A percentile compares a stretch with the other conserved stretches of the same genome.
phyloP scores from a whole-genome alignment of 1,140 invertebrate species.

The Gyrodactylus salaris region DNA sequence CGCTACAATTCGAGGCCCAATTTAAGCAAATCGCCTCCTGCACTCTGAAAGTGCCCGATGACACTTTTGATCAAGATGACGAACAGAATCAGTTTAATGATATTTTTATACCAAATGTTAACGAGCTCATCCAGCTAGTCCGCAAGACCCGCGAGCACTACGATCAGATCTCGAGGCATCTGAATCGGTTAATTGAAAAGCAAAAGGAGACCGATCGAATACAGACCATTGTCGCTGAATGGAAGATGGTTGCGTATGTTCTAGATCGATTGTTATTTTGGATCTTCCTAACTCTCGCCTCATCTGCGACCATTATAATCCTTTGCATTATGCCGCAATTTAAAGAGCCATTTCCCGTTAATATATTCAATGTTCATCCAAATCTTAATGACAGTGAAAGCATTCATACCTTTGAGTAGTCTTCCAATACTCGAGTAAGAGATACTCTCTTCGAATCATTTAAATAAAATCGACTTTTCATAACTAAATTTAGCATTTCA shows the following conservation, averaged over 20 bases:
- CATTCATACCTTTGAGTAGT: too few species aligned
- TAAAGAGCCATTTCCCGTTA: slow-evolving; percentile 1
- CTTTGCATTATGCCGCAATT: slow-evolving; percentile 5
- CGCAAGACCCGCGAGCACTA: background rate
- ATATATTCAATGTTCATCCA: background rate
- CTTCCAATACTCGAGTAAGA: too few species aligned
- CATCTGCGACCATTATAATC: slow-evolving; percentile 5
- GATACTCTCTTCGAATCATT: too few species aligned
- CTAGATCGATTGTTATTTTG: slow-evolving; percentile 25
- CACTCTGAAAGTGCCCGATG: background rate
- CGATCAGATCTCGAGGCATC: background rate
- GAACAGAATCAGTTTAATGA: background rate
- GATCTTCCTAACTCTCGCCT: slow-evolving; percentile 22
- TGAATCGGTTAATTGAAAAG: slow-evolving; percentile 3
- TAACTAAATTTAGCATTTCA: too few species aligned
- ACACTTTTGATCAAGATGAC: background rate
- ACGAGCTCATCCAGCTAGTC: background rate
- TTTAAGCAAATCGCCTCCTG: background rate
- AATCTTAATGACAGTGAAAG: background rate
- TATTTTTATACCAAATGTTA: background rate
- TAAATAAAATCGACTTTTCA: too few species aligned
- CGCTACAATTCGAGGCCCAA: background rate
- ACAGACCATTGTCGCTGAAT: slow-evolving; percentile 13
- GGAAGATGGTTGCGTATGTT: slow-evolving; percentile 21
- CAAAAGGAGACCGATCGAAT: slow-evolving; percentile 1